Base-by-base conservation (phyloP, 1,140 invertebrate genomes). In the Archegozetes longisetosus region DNA sequence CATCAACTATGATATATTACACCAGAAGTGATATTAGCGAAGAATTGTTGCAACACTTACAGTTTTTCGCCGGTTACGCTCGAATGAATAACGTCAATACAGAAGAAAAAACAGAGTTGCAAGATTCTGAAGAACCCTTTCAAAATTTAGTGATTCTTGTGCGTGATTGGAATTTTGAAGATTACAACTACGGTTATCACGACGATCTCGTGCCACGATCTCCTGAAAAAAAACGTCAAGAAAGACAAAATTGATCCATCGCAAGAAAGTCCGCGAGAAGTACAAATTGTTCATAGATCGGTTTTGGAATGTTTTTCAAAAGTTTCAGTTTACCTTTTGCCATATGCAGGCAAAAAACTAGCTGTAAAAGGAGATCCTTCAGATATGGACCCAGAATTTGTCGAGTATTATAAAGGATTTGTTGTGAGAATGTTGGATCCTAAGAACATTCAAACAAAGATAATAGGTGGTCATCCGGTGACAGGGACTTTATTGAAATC, bases 111-210 rank as follows among this genome's bases (percentile, higher is more conserved):
- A n/a, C n/a, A n/a, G n/a, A n/a, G n/a, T n/a, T n/a, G n/a, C n/a
- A n/a, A n/a, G n/a, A n/a, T n/a, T n/a, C 48, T 80, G 32, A 13
- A 26, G 84, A 66, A 87, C 86, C 94, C 3, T 97, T 97, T 74
- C 68, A 98, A 76, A 82, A 84, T 68, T 75, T 99, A 29, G 84
- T 92, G 68, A 98, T 99, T 74, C 79, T 99, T 6, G 86, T 99
- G 1, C 76, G 95, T 58, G 95, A 98, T 74, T 99, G 96, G 96
- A 89, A 89, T 72, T n/a, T n/a, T n/a, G n/a, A n/a, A n/a, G n/a
- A n/a, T n/a, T 98, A 89, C 73, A 93, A 94, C 0, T 98, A 98
- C 73, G 94, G 98, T 72, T 86, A 88, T 12, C 74, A 82, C 4
- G 99, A 95, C 74, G 96, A 96, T 0, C 78, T 82, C 0, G 75